phyloP scores from a whole-genome alignment of 64 coral and sea anemone genomes.

The Montipora capricornis region DNA sequence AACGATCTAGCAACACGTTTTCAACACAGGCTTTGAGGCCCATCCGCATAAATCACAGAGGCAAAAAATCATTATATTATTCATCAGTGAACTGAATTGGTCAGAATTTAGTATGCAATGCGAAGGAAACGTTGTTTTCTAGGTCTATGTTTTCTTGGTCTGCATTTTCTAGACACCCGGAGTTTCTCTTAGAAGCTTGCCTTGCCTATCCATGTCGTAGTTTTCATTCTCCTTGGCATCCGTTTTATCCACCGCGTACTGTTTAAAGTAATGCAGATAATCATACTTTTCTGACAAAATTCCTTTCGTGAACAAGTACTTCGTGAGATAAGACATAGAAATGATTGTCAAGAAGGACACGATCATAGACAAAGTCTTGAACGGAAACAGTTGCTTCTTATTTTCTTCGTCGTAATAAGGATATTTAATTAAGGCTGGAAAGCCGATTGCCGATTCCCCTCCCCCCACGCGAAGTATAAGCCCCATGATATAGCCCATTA shows the following conservation, averaged over 20 bases:
- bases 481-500: constrained; percentile 83
- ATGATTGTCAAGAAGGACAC: constrained; percentile 66
- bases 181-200: no score
- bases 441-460: constrained; percentile 74
- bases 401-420: constrained; percentile 77
- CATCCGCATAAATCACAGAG: no score
- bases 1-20: no score
- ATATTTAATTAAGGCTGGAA: constrained; percentile 77
- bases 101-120: no score
- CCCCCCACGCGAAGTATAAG: constrained; percentile 72
- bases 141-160: no score
- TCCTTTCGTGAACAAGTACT: constrained; percentile 66
- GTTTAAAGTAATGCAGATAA: constrained; percentile 63
- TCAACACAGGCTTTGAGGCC: no score
- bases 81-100: no score
- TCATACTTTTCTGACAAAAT: constrained; percentile 62
- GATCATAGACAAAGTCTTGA: constrained; percentile 84
- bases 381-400: constrained; percentile 81
- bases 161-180: no score
- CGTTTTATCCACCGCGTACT: not conserved
- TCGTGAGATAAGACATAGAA: constrained; percentile 59
- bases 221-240: not conserved
- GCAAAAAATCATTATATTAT: no score
- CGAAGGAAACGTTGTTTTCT: no score
- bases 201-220: not conserved